Evolutionary conservation across 2,113 vertebrate genomes (phyloP).

Genomic region (Thryonomys swinderianus): DNA sequence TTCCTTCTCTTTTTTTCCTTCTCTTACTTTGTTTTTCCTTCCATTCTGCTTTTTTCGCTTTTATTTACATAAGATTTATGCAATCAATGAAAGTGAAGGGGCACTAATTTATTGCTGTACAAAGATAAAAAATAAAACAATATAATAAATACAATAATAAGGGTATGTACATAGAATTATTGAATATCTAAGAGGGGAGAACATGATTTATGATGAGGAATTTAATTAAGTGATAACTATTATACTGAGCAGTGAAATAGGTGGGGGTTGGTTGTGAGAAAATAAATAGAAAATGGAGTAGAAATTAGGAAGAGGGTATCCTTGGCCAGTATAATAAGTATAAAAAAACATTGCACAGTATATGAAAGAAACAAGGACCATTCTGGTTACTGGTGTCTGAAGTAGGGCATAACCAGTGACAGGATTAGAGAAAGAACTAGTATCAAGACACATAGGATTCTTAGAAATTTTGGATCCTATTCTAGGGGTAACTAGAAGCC

Average conservation of each 20-base stretch:
- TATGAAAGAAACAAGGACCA: background rate
- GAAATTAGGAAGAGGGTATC: background rate
- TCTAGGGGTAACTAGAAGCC: background rate
- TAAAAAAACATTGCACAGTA: background rate
- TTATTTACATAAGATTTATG: background rate
- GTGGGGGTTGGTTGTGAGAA: background rate
- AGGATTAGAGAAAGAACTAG: background rate
- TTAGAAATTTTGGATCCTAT: background rate
- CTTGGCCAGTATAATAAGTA: background rate
- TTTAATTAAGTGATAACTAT: background rate
- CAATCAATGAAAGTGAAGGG: background rate
- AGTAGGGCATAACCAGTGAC: background rate
- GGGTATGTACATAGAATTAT: background rate
- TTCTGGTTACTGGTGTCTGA: background rate
- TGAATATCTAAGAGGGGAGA: background rate
- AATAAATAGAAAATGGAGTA: background rate
- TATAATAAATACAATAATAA: background rate
- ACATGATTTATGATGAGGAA: background rate
- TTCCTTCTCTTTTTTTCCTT: background rate
- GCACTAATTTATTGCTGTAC: background rate
- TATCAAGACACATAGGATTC: background rate
- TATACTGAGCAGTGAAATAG: background rate
- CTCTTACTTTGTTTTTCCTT: too few relatives aligned
- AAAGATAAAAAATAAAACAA: slow-evolving; percentile 12
- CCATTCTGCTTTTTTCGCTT: background rate